Evolutionary conservation across 1,140 invertebrate species (phyloP).

Genomic region (Drosophila malerkotliana): DNA sequence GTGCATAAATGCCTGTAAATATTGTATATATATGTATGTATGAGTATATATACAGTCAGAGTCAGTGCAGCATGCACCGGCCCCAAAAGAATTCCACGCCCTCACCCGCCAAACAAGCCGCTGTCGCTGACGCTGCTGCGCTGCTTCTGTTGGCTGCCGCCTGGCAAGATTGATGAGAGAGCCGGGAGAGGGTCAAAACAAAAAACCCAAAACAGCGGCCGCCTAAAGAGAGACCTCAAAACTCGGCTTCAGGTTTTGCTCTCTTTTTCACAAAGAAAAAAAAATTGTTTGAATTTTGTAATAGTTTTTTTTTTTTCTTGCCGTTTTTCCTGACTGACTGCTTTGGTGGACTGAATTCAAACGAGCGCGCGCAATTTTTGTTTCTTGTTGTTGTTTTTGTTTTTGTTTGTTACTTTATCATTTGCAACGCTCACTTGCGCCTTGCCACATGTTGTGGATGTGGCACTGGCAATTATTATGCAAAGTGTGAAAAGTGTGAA

Average conservation of each 20-base stretch:
- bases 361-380: slow-evolving; percentile 46
- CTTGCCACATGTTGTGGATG: slow-evolving; percentile 34
- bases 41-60: slow-evolving; percentile 11
- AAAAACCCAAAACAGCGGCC: slow-evolving; percentile 48
- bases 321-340: slow-evolving; percentile 31
- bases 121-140: slow-evolving; percentile 12
- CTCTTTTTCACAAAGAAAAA: slow-evolving; percentile 11
- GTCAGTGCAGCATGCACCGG: slow-evolving; percentile 71
- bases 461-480: slow-evolving; percentile 45
- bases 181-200: slow-evolving; percentile 23
- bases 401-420: slow-evolving; percentile 38
- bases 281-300: slow-evolving; percentile 55
- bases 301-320: slow-evolving; percentile 33
- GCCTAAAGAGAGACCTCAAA: slow-evolving; percentile 17
- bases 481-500: slow-evolving; percentile 51
- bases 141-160: slow-evolving; percentile 1
- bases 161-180: neutral
- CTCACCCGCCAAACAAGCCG: slow-evolving; percentile 35
- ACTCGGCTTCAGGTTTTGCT: slow-evolving; percentile 10
- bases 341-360: slow-evolving; percentile 44
- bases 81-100: slow-evolving; percentile 59
- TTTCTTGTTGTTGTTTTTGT: slow-evolving; percentile 9
- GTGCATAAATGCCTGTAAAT: slow-evolving; percentile 20
- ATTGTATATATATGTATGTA: neutral
- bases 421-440: slow-evolving; percentile 45